Evolutionary conservation across 1,140 invertebrate species (phyloP), one percentile per base, ranked within the genome.

Genomic region (Solenopsis fugax): DNA sequence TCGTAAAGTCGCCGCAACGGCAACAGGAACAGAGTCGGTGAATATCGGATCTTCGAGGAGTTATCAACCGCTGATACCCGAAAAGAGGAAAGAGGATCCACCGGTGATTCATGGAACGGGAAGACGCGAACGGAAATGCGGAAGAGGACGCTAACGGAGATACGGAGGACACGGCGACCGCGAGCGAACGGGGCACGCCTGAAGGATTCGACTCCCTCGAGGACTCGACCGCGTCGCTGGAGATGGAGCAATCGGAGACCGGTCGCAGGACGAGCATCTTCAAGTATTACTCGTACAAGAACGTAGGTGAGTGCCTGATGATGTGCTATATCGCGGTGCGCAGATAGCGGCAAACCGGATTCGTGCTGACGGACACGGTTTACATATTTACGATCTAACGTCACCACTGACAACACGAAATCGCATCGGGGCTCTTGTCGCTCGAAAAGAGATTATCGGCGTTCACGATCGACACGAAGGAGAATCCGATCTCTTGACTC

Each of bases 191-290:
- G 4, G 29, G 21, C 7, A 62, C 52, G 1, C 54, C 54, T 45
- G 67, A 80, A 76, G 64, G 54, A 50, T 69, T 69, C 21, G 41
- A 69, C 64, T 89, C 34, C 24, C 64, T 87, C 16, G 85, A 82
- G 18, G 24, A 81, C 48, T 67, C 85, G 24, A 58, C 2, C 4
- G 80, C 86, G 0, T 24, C 73, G 4, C 45, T 81, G 7, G 87
- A 91, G 54, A 65, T 91, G 65, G 90, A 91, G 7, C 48, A 69
- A 16, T 85, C 80, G 5, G 87, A 91, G 54, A 86, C 88, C 41
- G 85, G 90, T 67, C 73, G 93, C 34, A 90, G 86, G 45, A 93
- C 93, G 1, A 93, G 92, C 82, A 93, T 93, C 56, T 93, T 93
- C 72, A 91, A 92, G 41, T 93, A 72, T 73, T 93, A 93, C 24